phyloP scores from a whole-genome alignment of 2,888 invertebrate species.

The Didymodactylos carnosus region DNA sequence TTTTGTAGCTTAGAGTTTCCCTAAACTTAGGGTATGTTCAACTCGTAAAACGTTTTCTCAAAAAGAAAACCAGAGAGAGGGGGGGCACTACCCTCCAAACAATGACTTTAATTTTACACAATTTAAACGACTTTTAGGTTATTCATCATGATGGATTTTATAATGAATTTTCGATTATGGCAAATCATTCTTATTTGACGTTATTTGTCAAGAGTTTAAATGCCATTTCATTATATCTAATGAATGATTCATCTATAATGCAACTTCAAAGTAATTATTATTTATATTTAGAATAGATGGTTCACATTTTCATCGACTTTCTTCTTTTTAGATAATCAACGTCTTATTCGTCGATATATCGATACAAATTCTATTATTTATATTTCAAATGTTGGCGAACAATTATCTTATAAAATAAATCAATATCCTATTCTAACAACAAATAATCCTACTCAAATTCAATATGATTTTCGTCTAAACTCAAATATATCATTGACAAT shows the following conservation, averaged over 20 bases:
- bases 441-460: no score
- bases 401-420: no score
- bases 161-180: not conserved
- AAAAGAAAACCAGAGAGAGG: no score
- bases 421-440: no score
- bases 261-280: not conserved
- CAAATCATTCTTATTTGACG: not conserved
- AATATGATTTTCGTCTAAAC: no score
- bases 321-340: not conserved
- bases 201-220: not conserved
- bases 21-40: no score
- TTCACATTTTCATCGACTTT: not conserved
- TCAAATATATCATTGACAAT: no score
- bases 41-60: no score
- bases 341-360: not conserved
- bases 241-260: not conserved
- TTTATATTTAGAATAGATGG: not conserved
- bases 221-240: not conserved
- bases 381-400: no score
- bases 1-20: no score
- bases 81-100: no score
- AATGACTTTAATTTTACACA: no score
- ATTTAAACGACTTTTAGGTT: not conserved
- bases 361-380: not conserved
- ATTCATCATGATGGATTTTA: not conserved